Conservation (phyloP, 2,888 invertebrate genomes). For the Agrenia bidenticulata region DNA sequence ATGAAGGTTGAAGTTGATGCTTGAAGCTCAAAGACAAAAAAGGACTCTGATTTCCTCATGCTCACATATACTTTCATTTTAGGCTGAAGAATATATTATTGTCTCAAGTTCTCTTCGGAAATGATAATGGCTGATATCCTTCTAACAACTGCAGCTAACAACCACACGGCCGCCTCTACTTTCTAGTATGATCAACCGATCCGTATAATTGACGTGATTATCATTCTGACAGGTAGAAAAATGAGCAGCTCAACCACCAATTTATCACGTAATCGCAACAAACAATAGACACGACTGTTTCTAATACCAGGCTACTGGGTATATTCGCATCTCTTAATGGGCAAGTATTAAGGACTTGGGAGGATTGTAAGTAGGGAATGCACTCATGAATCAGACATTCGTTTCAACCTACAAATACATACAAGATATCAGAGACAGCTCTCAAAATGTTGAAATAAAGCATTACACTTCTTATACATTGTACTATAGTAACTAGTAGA, state of each 20-base stretch:
- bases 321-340: background rate
- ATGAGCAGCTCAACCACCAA: constrained; percentile 45
- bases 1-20: background rate
- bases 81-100: background rate
- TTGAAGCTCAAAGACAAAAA: constrained; percentile 1
- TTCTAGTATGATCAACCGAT: constrained; percentile 15
- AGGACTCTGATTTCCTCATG: background rate
- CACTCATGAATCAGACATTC: no score
- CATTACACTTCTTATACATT: no score
- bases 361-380: no score
- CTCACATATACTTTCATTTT: background rate
- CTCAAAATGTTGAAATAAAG: no score
- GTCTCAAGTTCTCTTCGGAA: background rate
- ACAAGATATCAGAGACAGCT: no score
- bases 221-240: constrained; percentile 51
- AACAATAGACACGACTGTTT: constrained; percentile 48
- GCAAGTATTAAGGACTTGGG: background rate
- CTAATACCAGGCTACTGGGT: constrained; percentile 5
- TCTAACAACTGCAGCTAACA: no score
- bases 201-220: constrained; percentile 51
- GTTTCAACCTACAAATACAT: no score
- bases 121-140: constrained; percentile 1
- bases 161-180: no score
- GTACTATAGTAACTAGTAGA: no score
- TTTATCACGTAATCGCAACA: constrained; percentile 49